phyloP scores from a whole-genome alignment of 2,888 invertebrate genomes.

The Nomada hirtipes region DNA sequence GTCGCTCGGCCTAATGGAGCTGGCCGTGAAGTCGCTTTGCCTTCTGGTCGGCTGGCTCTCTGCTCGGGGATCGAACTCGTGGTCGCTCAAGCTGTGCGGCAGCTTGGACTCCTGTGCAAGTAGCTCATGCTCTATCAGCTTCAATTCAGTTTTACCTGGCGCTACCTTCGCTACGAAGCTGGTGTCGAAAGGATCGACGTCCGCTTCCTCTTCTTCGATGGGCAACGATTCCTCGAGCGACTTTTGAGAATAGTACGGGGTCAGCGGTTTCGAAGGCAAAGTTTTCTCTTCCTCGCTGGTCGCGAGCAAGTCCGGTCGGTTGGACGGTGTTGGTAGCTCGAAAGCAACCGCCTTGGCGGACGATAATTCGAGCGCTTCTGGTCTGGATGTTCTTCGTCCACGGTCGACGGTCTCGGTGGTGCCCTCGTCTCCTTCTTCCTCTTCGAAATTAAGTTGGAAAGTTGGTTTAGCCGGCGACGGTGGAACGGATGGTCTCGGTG shows the following conservation, averaged over 20 bases:
- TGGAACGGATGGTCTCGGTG: conserved; percentile 64
- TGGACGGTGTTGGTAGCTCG: conserved; percentile 85
- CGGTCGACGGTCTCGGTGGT: not conserved
- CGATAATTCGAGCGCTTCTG: conserved; percentile 85
- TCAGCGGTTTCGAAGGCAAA: conserved; percentile 89
- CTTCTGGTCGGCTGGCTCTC: conserved; percentile 82
- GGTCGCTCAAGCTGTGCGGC: conserved; percentile 87
- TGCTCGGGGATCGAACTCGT: conserved; percentile 87
- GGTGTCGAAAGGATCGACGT: conserved; percentile 89
- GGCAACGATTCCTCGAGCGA: conserved; percentile 86
- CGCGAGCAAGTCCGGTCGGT: conserved; percentile 85
- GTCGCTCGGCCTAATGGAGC: conserved; percentile 60
- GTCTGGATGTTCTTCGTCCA: conserved; percentile 86
- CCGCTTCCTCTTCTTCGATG: conserved; percentile 84
- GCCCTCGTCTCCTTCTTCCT: conserved; percentile 33
- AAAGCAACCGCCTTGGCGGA: conserved; percentile 86
- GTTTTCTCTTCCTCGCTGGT: conserved; percentile 87
- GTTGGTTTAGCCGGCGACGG: conserved; percentile 34
- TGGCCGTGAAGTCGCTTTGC: conserved; percentile 84
- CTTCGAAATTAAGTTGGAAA: conserved; percentile 66
- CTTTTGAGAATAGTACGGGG: conserved; percentile 91
- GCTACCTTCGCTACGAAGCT: conserved; percentile 86
- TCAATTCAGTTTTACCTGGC: conserved; percentile 86
- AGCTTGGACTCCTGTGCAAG: conserved; percentile 70
- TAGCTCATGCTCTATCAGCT: conserved; percentile 86